Evolutionary conservation across 1,140 invertebrate genomes (phyloP).

Genomic region (Mycetomoellerius zeteki): DNA sequence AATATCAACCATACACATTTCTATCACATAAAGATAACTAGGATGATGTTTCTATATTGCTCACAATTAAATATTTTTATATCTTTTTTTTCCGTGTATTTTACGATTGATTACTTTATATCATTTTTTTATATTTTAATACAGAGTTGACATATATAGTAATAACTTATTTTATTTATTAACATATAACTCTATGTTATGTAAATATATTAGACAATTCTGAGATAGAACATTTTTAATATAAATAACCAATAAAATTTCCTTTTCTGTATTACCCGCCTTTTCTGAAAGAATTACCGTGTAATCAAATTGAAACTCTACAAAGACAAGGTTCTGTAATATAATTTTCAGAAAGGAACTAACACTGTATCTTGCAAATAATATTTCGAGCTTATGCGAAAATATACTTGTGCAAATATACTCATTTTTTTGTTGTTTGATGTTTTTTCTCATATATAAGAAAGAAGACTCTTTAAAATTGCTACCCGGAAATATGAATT

Average conservation of each 20-base stretch:
- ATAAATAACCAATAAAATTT: constrained; percentile 5
- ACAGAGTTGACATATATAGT: neutral
- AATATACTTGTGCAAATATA: neutral
- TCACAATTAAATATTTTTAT: too few relatives aligned
- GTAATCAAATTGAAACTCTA: constrained; percentile 4
- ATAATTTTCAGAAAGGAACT: neutral
- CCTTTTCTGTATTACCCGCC: neutral
- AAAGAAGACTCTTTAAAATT: neutral
- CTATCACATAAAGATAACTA: too few relatives aligned
- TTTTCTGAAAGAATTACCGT: neutral
- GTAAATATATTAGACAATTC: neutral
- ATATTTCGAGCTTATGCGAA: neutral
- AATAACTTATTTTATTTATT: neutral
- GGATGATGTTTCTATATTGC: too few relatives aligned
- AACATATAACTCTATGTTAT: neutral
- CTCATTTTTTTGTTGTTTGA: neutral
- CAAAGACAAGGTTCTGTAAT: neutral
- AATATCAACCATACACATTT: too few relatives aligned
- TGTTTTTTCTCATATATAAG: neutral
- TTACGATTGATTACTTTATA: neutral
- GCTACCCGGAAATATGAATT: neutral
- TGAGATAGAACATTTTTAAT: neutral
- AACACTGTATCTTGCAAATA: neutral
- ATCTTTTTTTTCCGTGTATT: too few relatives aligned
- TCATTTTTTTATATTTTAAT: too few relatives aligned